Evolutionary conservation across 1,140 invertebrate genomes (phyloP), one percentile per base, ranked within the genome.

Genomic region (Brachionus rotundiformis): DNA sequence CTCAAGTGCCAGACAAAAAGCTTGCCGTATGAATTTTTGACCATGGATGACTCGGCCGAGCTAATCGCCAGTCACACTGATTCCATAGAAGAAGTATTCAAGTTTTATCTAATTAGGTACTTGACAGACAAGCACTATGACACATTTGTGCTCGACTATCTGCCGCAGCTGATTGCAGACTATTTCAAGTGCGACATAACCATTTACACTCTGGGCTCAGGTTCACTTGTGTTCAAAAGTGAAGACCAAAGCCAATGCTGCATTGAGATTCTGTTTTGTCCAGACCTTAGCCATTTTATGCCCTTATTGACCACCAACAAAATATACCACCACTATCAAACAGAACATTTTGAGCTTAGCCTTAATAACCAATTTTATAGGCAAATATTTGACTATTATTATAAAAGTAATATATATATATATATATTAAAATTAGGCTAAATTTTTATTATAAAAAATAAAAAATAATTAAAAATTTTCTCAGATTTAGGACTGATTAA

Each of bases 141-240:
- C 10, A 36, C 65, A 71, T 33, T 36, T 71, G 33, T 71, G 19
- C 31, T 71, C n/a, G 65, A 71, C 31, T 71, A 71, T 71, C 16
- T 71, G n/a, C 65, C 65, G 8, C 29, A 71, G 33, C 23, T 71
- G 31, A 36, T 71, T 16, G 29, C 65, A 19, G 33, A 33, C 19
- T 71, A 39, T 41, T 71, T 71, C 19, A 16, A 71, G 13, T 71
- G 65, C 16, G n/a, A 39, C 33, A 36, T 71, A 25, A 36, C 19
- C 19, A 71, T 71, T 39, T 39, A 39, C 23, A 23, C 65, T 7
- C 39, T 36, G 8, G 16, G 2, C 29, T 29, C 61, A 0, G 61
- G 23, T 27, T 11, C 10, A 10, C 61, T 63, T 13, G 61, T 29
- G 29, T 63, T 63, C 16, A 63, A 63, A 33, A 29, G 61, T 27